Evolutionary conservation across 2,888 invertebrate species (phyloP).

Genomic region (Pheosia gnoma): DNA sequence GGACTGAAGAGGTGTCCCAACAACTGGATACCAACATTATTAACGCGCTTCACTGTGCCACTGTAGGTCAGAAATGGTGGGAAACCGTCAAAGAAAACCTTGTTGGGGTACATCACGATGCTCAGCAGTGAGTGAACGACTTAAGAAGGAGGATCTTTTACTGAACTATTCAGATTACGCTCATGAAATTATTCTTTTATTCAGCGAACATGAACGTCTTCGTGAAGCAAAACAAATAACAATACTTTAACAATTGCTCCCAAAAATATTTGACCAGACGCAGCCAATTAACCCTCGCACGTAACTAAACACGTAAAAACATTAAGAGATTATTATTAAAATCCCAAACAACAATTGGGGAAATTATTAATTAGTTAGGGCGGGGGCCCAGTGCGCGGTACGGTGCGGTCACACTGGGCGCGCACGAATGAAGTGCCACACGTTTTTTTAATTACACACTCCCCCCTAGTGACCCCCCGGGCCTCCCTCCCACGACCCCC

Average conservation of each 20-base stretch:
- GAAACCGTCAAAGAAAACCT: no score
- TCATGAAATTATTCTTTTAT: no score
- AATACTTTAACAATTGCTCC: not conserved
- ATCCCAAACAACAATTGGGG: conserved; percentile 52
- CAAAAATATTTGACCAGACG: not conserved
- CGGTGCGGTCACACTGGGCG: conserved; percentile 11
- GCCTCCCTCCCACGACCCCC: not conserved
- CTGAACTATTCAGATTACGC: no score
- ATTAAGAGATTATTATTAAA: conserved; percentile 58
- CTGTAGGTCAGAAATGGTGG: no score
- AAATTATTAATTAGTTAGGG: conserved; percentile 65
- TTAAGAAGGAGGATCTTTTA: no score
- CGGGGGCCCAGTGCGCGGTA: conserved; percentile 23
- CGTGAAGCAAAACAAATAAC: no score
- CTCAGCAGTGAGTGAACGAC: no score
- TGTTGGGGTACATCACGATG: no score
- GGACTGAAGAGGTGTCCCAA: no score
- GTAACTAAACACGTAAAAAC: conserved; percentile 13
- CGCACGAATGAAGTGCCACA: conserved; percentile 10
- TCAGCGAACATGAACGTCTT: no score
- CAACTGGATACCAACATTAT: no score
- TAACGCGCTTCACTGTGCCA: no score
- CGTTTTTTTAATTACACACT: conserved; percentile 15
- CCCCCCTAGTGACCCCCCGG: conserved; percentile 1
- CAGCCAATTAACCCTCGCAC: not conserved